phyloP scores from a whole-genome alignment of 2,113 vertebrate species.

The Catharus minimus region DNA sequence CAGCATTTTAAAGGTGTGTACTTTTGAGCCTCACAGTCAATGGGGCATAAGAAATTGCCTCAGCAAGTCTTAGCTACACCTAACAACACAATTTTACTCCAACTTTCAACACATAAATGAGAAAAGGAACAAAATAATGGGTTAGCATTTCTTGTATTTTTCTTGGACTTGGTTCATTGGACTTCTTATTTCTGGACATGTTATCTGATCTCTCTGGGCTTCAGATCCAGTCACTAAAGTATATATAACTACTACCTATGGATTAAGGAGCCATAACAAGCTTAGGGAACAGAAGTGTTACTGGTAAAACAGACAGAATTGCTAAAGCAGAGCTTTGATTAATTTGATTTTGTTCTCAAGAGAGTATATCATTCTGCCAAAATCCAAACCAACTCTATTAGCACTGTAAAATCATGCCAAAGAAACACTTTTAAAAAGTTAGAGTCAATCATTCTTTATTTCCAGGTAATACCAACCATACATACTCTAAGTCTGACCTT shows the following conservation, averaged over 20 bases:
- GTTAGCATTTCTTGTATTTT: neutral
- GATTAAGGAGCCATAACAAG: neutral
- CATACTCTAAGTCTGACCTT: neutral
- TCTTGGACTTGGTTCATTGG: neutral
- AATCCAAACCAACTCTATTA: neutral
- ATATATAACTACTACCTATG: neutral
- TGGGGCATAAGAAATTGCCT: neutral
- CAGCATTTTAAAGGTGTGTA: neutral
- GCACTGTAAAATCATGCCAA: neutral
- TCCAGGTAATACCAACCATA: neutral
- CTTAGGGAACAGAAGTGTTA: neutral
- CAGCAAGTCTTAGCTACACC: neutral
- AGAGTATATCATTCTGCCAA: neutral
- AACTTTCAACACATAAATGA: neutral
- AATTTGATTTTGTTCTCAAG: neutral
- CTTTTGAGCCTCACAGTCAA: neutral
- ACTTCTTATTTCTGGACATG: neutral
- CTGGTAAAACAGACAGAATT: neutral
- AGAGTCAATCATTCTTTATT: neutral
- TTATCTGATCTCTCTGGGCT: neutral
- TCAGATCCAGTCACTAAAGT: neutral
- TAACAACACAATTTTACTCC: neutral
- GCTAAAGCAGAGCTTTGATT: neutral
- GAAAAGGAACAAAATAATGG: neutral
- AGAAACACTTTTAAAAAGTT: neutral